phyloP scores from a whole-genome alignment of 2,888 invertebrate species.

The Acanthosepion pharaonis region DNA sequence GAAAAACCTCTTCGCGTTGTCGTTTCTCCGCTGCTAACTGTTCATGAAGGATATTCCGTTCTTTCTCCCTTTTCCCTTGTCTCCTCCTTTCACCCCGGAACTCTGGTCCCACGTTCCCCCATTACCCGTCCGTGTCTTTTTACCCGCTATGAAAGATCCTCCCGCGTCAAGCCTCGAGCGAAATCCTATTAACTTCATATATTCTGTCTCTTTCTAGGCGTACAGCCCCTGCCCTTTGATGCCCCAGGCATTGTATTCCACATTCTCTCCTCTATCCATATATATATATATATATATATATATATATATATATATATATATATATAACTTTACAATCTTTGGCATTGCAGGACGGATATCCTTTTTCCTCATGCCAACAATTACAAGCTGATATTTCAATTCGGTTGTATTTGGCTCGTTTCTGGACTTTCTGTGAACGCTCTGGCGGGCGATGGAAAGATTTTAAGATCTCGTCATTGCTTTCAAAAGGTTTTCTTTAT shows the following conservation, averaged over 20 bases:
- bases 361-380: not conserved
- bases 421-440: not conserved
- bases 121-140: not conserved
- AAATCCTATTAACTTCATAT: not conserved
- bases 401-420: not conserved
- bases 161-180: not conserved
- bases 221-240: not conserved
- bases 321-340: not conserved
- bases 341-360: not conserved
- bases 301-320: not conserved
- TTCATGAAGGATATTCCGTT: too few relatives aligned
- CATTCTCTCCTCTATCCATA: not conserved
- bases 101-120: not conserved
- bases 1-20: not conserved
- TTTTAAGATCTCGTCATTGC: not conserved
- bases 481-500: not conserved
- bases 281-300: not conserved
- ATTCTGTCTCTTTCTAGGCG: not conserved
- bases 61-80: not conserved
- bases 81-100: not conserved
- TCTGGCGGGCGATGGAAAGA: not conserved
- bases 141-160: not conserved
- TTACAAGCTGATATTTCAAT: slow-evolving; percentile 3
- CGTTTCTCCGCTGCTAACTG: not conserved
- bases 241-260: not conserved